Percentiles rank a stretch among this genome's conserved stretches.
Conservation (phyloP, 1,140 invertebrate species). For the Pachypeltis micranthus region DNA sequence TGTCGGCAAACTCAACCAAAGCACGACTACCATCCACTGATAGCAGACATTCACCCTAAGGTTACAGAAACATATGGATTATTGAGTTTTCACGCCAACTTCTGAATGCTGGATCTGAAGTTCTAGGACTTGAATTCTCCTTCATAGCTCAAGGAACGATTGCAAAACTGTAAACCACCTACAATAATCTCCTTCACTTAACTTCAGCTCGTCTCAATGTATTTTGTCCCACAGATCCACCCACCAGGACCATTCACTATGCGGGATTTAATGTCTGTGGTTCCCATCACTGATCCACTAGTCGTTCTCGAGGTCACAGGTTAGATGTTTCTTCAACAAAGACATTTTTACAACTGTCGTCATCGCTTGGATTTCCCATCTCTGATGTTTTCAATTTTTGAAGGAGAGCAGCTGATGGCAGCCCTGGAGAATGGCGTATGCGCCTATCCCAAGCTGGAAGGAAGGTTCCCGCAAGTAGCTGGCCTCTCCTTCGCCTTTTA, state of each 20-base stretch:
- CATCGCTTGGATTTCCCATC: background rate
- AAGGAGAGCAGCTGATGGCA: slow-evolving; percentile 52
- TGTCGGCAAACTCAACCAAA: too few species aligned
- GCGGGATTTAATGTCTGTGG: slow-evolving; percentile 65
- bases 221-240: too few species aligned
- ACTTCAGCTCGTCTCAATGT: too few species aligned
- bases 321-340: slow-evolving; percentile 20
- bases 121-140: too few species aligned
- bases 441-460: slow-evolving; percentile 67
- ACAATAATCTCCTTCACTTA: too few species aligned
- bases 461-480: slow-evolving; percentile 67
- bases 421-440: slow-evolving; percentile 70
- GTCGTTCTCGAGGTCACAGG: slow-evolving; percentile 54
- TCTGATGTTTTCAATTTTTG: slow-evolving; percentile 8
- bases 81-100: too few species aligned
- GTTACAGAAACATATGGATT: too few species aligned
- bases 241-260: slow-evolving; percentile 68
- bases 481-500: slow-evolving; percentile 78
- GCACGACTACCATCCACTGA: too few species aligned
- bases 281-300: slow-evolving; percentile 73
- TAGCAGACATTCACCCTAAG: too few species aligned
- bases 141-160: too few species aligned
- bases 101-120: too few species aligned
- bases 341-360: background rate
- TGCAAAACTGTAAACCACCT: too few species aligned